These are phyloP conservation scores for Nycticorax nycticorax DNA, from an alignment of 2,113 vertebrate genomes.

Conservation along the genomic window DNA sequence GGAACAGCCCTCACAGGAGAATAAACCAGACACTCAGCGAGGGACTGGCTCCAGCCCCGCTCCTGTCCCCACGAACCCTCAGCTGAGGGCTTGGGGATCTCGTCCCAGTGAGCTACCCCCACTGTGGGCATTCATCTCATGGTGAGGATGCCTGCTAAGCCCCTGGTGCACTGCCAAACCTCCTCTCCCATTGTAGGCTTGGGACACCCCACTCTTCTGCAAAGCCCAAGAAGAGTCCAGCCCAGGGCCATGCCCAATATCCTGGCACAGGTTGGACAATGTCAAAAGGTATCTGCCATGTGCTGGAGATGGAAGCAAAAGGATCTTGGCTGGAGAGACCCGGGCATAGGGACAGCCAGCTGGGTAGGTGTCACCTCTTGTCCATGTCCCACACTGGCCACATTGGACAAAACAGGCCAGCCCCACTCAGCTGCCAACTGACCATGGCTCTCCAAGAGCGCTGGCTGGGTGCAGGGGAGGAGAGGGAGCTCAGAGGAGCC, in stretches of 20 bases:
- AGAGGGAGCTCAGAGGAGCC: neutral
- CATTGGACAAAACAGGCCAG: rapidly evolving
- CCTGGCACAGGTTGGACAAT: neutral
- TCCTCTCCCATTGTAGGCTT: neutral
- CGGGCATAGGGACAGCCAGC: neutral
- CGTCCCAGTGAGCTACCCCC: rapidly evolving
- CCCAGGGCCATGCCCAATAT: too few species aligned
- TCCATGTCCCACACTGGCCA: rapidly evolving
- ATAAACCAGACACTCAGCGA: neutral
- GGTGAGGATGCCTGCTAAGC: neutral
- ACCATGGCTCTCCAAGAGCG: neutral
- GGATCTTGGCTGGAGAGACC: neutral
- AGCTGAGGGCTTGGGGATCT: neutral
- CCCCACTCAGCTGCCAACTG: neutral
- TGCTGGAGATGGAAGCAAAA: neutral
- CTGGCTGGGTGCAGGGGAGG: neutral
- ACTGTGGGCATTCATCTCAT: rapidly evolving
- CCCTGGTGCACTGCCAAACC: neutral
- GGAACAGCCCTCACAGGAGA: rapidly evolving
- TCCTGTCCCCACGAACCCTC: rapidly evolving
- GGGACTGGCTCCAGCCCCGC: neutral
- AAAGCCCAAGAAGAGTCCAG: neutral
- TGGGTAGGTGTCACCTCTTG: neutral
- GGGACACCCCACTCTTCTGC: neutral
- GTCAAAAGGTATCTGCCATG: neutral